Conservation (phyloP, 1,140 invertebrate genomes). For the Plectrocnemia conspersa region DNA sequence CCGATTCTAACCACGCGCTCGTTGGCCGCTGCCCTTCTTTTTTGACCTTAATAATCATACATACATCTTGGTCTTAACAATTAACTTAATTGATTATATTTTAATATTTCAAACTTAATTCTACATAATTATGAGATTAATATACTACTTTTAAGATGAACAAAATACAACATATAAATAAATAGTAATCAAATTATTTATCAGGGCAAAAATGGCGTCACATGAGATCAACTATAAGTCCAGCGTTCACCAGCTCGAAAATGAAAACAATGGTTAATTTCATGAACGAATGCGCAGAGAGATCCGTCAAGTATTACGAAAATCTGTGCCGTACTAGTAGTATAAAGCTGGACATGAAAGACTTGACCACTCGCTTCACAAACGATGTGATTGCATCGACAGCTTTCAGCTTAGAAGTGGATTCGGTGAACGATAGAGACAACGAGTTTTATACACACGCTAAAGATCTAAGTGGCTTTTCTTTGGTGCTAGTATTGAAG, state of each 20-base stretch:
- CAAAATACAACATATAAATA: background rate
- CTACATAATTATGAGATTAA: background rate
- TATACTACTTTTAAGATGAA: background rate
- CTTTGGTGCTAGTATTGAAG: constrained; percentile 18
- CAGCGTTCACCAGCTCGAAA: constrained; percentile 51
- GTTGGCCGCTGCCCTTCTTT: no score
- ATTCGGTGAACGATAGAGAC: constrained; percentile 51
- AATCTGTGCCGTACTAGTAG: background rate
- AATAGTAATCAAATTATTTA: constrained; percentile 5
- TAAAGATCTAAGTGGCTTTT: constrained; percentile 31
- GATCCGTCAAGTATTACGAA: constrained; percentile 27
- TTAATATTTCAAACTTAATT: background rate
- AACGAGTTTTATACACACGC: constrained; percentile 52
- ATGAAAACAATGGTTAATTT: constrained; percentile 49
- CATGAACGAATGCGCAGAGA: constrained; percentile 42
- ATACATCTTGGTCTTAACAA: background rate
- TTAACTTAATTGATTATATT: background rate
- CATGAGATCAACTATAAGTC: constrained; percentile 49
- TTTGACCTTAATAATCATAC: background rate
- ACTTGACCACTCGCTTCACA: constrained; percentile 51
- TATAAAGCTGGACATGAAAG: constrained; percentile 49
- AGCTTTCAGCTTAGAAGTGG: constrained; percentile 53
- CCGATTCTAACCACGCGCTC: no score
- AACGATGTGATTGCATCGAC: constrained; percentile 50
- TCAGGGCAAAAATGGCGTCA: constrained; percentile 48